Base-by-base conservation (phyloP, 2,888 invertebrate species). In the Sarcophaga caerulescens region DNA sequence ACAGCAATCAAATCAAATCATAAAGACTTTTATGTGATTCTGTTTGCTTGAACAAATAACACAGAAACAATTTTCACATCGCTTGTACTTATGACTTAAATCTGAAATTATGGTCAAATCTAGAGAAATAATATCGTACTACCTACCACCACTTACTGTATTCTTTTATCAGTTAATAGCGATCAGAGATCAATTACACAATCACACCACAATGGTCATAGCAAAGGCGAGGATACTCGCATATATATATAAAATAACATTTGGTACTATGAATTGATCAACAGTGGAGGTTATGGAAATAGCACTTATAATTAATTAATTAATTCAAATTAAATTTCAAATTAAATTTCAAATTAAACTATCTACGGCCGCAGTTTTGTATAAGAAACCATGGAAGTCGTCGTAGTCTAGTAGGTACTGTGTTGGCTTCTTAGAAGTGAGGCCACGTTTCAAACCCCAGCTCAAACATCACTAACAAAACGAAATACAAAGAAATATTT, bases 71-170 rank as follows among this genome's bases (percentile, higher is more conserved):
- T 85, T 80, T 82, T 85, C 82, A 83, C 87, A 83, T 77, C 23
- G 23, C 57, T n/a, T 68, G 73, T 59, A 47, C 45, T 45, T 17
- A 52, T 52, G 52, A 52, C 52, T 14, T 52, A 52, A 14, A 52
- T 14, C 17, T 52, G 52, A 17, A 52, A 52, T 52, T 83, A 77
- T 78, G 81, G 79, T 70, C 78, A 82, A 76, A 78, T 90, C 89
- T 90, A 89, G 19, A 19, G n/a, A 52, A 17, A 73, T 23, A 52
- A 12, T 65, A 84, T 75, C 44, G 65, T 80, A 60, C 75, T 65
- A n/a, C n/a, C 75, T 65, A n/a, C n/a, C 89, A 90, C 87, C 88
- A 87, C 89, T 85, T 87, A 74, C 80, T 83, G 60, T 80, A 80
- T 80, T 85, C 83, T 80, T 81, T 85, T 85, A 85, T 85, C 85